Conservation (phyloP, 2,797 vertebrate genomes). For the Neosilurus mollespiculum region DNA sequence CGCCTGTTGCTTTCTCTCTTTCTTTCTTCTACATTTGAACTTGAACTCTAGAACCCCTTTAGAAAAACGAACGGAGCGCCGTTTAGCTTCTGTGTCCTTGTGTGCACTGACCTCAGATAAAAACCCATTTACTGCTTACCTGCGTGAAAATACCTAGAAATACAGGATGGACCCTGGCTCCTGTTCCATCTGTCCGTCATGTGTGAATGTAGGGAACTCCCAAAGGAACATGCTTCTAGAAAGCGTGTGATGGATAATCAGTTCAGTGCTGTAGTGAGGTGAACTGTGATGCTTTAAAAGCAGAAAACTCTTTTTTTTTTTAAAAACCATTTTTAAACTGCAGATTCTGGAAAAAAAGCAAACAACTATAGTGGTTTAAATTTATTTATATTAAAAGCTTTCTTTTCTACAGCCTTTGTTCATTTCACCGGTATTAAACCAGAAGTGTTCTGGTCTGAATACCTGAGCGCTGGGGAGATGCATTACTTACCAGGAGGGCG, state of each 20-base stretch:
- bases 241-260: slow-evolving; percentile 25
- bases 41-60: neutral
- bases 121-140: neutral
- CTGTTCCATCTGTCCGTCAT: neutral
- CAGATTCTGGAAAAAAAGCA: no score
- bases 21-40: neutral
- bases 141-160: neutral
- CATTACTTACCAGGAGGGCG: no score
- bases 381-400: no score
- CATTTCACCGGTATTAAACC: no score
- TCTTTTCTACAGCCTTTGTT: no score
- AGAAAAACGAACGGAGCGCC: neutral
- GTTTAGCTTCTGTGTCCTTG: neutral
- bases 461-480: no score
- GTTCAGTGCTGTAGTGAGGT: neutral
- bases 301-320: neutral
- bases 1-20: neutral
- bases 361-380: no score
- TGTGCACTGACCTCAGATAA: neutral
- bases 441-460: no score
- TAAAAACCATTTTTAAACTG: neutral
- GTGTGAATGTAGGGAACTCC: neutral
- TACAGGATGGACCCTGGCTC: neutral
- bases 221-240: slow-evolving; percentile 1
- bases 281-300: neutral